Percentiles rank a stretch among this genome's conserved stretches.
Conservation (phyloP, 2,888 invertebrate species). For the Coelopa pilipes region DNA sequence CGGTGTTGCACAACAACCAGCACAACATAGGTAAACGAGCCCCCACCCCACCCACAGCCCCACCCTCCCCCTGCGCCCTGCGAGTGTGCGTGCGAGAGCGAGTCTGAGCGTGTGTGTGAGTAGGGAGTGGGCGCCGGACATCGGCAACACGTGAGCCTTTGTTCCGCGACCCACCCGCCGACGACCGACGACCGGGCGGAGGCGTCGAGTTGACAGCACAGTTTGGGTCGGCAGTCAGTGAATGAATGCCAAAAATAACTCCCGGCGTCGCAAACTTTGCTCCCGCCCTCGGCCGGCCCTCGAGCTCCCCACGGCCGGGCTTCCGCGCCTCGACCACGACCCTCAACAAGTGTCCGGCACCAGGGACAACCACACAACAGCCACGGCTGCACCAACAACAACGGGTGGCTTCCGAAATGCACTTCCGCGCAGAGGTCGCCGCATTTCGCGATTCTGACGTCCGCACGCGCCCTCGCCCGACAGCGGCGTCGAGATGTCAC, state of each 20-base stretch:
- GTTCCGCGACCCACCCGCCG: background rate
- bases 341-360: conserved; percentile 7
- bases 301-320: background rate
- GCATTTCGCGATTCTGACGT: background rate
- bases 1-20: conserved; percentile 67
- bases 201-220: conserved; percentile 38
- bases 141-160: background rate
- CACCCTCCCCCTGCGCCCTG: background rate
- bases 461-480: background rate
- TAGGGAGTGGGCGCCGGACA: background rate
- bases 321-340: background rate
- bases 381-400: too few relatives aligned
- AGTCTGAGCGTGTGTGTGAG: background rate
- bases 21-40: conserved; percentile 65
- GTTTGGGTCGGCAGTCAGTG: conserved; percentile 33
- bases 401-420: too few relatives aligned
- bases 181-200: conserved; percentile 19
- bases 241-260: conserved; percentile 39
- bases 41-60: background rate
- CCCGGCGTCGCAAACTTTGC: conserved; percentile 4
- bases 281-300: background rate
- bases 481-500: conserved; percentile 12
- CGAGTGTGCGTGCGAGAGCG: background rate
- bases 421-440: too few relatives aligned
- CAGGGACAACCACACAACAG: too few relatives aligned